These are phyloP conservation scores for Hypotaenidia okinawae DNA, from an alignment of 2,797 vertebrate genomes.

Conservation along the genomic window DNA sequence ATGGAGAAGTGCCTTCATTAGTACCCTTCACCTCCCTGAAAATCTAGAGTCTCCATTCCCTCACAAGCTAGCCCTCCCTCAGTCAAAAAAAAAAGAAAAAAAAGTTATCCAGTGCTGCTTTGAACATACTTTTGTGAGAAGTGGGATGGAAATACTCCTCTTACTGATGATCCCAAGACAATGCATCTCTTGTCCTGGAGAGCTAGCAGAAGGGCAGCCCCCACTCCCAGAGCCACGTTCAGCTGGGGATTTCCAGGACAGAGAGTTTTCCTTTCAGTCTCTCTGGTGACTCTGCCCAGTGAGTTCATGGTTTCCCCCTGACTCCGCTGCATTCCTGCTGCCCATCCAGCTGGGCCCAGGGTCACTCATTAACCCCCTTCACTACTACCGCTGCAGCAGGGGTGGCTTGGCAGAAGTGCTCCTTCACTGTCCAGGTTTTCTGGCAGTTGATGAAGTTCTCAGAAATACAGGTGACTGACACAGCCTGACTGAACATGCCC, in stretches of 20 bases:
- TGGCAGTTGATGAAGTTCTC: neutral
- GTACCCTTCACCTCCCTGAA: neutral
- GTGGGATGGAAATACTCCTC: neutral
- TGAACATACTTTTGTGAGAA: neutral
- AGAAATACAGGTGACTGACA: neutral
- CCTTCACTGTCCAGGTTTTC: neutral
- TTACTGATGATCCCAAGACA: neutral
- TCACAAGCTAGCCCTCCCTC: neutral
- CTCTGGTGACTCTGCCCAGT: neutral
- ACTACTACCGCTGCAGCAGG: accelerated
- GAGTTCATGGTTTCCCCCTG: neutral
- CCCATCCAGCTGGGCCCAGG: neutral
- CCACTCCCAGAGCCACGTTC: accelerated
- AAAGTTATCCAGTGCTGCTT: neutral
- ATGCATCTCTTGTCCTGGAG: neutral
- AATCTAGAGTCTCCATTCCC: neutral
- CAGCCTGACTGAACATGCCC: neutral
- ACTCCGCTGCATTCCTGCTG: neutral
- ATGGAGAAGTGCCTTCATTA: neutral
- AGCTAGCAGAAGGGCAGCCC: neutral
- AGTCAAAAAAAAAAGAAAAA: neutral
- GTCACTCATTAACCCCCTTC: neutral
- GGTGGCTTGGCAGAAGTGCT: neutral
- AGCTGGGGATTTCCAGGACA: slow-evolving; percentile 18
- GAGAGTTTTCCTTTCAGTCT: neutral